Evolutionary conservation across 2,888 invertebrate genomes (phyloP).

Genomic region (Norana najaformis): DNA sequence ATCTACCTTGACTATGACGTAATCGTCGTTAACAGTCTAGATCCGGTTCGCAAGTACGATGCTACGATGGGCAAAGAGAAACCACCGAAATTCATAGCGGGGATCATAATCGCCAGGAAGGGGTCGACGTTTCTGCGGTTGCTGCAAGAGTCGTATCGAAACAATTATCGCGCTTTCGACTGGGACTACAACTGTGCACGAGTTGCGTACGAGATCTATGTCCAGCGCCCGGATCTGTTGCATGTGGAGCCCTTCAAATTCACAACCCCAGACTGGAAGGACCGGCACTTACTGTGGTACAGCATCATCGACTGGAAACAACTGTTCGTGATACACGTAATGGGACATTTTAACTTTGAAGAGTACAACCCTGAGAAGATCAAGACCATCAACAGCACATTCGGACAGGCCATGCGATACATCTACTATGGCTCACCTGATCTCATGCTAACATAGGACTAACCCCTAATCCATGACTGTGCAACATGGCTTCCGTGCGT

Average conservation of each 20-base stretch:
- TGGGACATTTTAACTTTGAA: conserved; percentile 39
- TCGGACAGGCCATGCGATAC: conserved; percentile 43
- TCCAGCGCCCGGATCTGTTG: conserved; percentile 40
- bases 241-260: conserved; percentile 40
- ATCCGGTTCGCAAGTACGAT: conserved; percentile 42
- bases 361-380: conserved; percentile 39
- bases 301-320: conserved; percentile 42
- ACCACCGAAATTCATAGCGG: conserved; percentile 43
- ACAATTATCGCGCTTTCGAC: conserved; percentile 42
- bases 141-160: conserved; percentile 40
- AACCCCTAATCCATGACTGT: too few species aligned
- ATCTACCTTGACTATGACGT: conserved; percentile 47
- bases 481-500: background rate
- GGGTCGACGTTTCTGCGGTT: conserved; percentile 40
- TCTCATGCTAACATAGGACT: background rate
- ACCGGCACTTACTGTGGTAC: conserved; percentile 40
- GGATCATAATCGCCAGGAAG: conserved; percentile 41
- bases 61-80: conserved; percentile 42
- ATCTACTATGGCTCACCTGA: conserved; percentile 41
- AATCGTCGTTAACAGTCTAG: conserved; percentile 41
- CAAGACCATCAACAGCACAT: conserved; percentile 37
- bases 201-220: conserved; percentile 41
- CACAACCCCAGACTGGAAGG: conserved; percentile 43
- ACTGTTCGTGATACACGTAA: conserved; percentile 42
- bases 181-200: conserved; percentile 46